Base-by-base conservation (phyloP, 1,140 invertebrate genomes). In the Nasonia longicornis region DNA sequence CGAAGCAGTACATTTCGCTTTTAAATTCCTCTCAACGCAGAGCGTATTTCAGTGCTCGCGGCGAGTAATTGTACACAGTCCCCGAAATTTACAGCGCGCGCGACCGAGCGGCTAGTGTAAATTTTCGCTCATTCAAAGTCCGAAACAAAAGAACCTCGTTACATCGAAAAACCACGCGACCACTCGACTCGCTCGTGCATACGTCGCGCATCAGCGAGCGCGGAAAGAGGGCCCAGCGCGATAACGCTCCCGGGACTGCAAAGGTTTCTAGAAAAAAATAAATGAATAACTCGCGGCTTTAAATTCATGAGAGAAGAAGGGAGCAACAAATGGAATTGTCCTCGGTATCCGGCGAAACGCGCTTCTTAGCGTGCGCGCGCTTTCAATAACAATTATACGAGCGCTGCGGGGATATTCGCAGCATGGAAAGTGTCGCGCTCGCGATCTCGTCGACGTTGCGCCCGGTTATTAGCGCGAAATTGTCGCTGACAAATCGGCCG, bases 311-410 rank as follows among this genome's bases (percentile, higher is more conserved):
- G 31, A 35, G 31, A 35, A 3, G 31, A 26, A 26, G 22, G 42
- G 22, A 48, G 45, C 10, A 11, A 8, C 29, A 48, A 78, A 78
- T 45, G 45, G 66, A 70, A 78, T 70, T 78, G 42, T 78, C 31
- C 16, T 35, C 8, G 66, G 66, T 12, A 0, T 11, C 35, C 16
- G 70, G 64, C 31, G 26, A 29, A 29, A 73, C n/a, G 42, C 71
- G 78, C 22, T 22, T 74, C 58, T 74, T 79, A 79, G 72, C 7
- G 35, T 22, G 22, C 3, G 38, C 10, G 38, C 69, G 77, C n/a
- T 63, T 63, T 35, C 77, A 73, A 79, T 80, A 80, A 74, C 71
- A 80, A 79, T 79, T 79, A 73, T 58, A 42, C 48, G 38, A 10
- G 7, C 38, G 38, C 8, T 42, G 45, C 45, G 3, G 45, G 12